Evolutionary conservation across 2,888 invertebrate species (phyloP).

Genomic region (Quadroppia sp.): DNA sequence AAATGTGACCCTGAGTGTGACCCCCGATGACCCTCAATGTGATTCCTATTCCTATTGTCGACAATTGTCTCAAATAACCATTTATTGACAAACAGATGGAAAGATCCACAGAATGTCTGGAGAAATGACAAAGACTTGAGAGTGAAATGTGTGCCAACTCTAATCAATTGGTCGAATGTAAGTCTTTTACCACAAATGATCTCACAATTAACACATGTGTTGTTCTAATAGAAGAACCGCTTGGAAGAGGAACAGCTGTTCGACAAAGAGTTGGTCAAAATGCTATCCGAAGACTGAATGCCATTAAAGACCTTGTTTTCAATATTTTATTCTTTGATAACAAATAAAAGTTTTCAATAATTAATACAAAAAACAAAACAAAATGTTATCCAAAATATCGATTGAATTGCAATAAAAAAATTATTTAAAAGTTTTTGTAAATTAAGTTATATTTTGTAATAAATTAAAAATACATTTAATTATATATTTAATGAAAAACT

Average conservation of each 20-base stretch:
- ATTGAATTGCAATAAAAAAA: background rate
- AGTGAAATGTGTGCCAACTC: slow-evolving; percentile 74
- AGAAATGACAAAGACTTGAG: slow-evolving; percentile 68
- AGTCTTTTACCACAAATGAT: slow-evolving; percentile 27
- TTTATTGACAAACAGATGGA: slow-evolving; percentile 64
- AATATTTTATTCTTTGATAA: background rate
- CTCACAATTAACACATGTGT: background rate
- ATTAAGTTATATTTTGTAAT: slow-evolving; percentile 12
- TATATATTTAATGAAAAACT: background rate
- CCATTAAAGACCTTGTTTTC: background rate
- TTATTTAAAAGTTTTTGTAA: slow-evolving; percentile 4
- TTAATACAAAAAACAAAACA: background rate
- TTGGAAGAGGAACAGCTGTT: slow-evolving; percentile 73
- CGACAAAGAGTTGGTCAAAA: slow-evolving; percentile 68
- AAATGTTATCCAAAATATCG: background rate
- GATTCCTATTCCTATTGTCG: too few relatives aligned
- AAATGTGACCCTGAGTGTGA: too few relatives aligned
- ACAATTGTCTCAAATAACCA: too few relatives aligned
- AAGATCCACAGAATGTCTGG: slow-evolving; percentile 72
- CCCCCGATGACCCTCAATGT: too few relatives aligned
- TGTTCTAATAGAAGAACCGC: slow-evolving; percentile 51
- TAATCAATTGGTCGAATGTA: slow-evolving; percentile 68
- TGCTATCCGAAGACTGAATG: slow-evolving; percentile 66
- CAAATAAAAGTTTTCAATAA: background rate
- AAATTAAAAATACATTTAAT: background rate